phyloP scores from a whole-genome alignment of 2,797 vertebrate species.

The Nyctalus aviator region DNA sequence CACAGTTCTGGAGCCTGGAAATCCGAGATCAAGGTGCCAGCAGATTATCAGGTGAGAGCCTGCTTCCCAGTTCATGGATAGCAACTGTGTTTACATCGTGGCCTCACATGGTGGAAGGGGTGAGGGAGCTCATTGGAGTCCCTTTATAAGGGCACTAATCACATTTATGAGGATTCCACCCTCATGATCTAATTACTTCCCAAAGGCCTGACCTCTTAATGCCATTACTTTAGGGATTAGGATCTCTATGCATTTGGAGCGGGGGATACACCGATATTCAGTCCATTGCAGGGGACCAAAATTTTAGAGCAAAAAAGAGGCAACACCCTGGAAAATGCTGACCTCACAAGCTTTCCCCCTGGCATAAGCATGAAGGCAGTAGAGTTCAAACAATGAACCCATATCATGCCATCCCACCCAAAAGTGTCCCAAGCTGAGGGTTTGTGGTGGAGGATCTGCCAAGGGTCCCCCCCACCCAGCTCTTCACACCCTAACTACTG shows the following conservation, averaged over 20 bases:
- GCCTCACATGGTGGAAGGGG: background rate
- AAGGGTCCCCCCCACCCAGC: background rate
- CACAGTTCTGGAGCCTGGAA: background rate
- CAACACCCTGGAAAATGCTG: background rate
- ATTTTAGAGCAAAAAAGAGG: background rate
- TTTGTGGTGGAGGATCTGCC: background rate
- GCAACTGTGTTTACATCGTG: background rate
- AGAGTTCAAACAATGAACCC: background rate
- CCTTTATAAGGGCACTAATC: background rate
- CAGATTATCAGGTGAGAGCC: background rate
- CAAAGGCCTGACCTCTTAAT: background rate
- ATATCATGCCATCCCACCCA: too few relatives aligned
- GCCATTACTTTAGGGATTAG: background rate
- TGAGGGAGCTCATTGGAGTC: background rate
- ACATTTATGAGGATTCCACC: background rate
- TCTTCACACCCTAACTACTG: background rate
- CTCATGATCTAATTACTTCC: background rate
- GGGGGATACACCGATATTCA: background rate
- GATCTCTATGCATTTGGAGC: background rate
- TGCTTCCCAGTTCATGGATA: background rate
- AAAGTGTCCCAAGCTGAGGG: background rate
- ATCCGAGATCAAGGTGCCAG: background rate
- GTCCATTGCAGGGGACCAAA: background rate
- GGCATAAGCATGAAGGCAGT: background rate
- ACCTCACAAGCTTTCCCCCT: background rate